Evolutionary conservation across 2,888 invertebrate genomes (phyloP).

Genomic region (Hirtodrosophila alboralis): DNA sequence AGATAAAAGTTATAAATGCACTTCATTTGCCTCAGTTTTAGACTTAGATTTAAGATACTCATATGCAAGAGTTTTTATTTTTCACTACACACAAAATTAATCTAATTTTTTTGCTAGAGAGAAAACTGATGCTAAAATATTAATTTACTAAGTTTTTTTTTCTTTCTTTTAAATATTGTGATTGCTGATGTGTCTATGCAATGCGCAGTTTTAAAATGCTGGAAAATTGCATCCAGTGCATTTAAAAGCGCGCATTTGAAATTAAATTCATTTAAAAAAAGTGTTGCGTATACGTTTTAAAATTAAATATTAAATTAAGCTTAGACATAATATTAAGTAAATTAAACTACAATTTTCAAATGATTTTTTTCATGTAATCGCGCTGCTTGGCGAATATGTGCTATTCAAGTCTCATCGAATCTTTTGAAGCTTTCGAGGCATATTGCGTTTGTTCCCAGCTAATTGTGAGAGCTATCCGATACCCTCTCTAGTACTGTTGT

Average conservation of each 20-base stretch:
- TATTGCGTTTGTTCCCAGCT: slow-evolving; percentile 78
- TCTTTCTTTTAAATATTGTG: slow-evolving; percentile 3
- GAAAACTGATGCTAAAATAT: slow-evolving; percentile 23
- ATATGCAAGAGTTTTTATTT: slow-evolving; percentile 44
- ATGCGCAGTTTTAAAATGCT: slow-evolving; percentile 81
- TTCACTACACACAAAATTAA: slow-evolving; percentile 58
- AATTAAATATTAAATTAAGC: slow-evolving; percentile 49
- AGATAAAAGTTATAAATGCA: slow-evolving; percentile 67
- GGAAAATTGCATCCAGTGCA: slow-evolving; percentile 62
- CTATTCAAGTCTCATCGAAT: slow-evolving; percentile 77
- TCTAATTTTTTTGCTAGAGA: slow-evolving; percentile 57
- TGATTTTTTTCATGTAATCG: slow-evolving; percentile 56
- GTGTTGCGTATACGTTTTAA: slow-evolving; percentile 21
- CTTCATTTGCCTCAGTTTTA: slow-evolving; percentile 57
- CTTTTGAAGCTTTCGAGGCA: slow-evolving; percentile 79
- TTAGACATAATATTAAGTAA: slow-evolving; percentile 33
- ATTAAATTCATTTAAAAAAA: slow-evolving; percentile 9
- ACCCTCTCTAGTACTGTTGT: slow-evolving; percentile 80
- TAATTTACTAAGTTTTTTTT: slow-evolving; percentile 23
- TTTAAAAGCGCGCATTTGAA: slow-evolving; percentile 80
- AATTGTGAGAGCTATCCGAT: slow-evolving; percentile 63
- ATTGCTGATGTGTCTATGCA: slow-evolving; percentile 42
- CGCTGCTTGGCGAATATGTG: slow-evolving; percentile 56
- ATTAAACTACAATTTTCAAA: slow-evolving; percentile 65
- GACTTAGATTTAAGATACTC: slow-evolving; percentile 64